Evolutionary conservation across 2,113 vertebrate species (phyloP), one percentile per base, ranked within the genome.

Genomic region (Galemys pyrenaicus): DNA sequence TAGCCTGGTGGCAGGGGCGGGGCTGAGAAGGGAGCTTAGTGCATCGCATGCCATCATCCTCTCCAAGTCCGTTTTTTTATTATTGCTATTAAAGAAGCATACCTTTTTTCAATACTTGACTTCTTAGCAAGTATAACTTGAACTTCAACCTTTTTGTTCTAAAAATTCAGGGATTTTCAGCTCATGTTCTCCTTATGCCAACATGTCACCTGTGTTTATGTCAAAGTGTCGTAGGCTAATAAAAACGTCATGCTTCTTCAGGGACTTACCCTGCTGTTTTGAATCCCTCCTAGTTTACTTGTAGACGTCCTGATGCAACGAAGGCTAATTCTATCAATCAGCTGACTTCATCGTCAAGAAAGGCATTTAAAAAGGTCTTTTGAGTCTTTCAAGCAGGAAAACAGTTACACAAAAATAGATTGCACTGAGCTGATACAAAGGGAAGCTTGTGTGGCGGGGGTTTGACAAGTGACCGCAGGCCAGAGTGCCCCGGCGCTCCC

Each of bases 1-100:
- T 99, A 99, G 98, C 98, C n/a, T n/a, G n/a, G 99, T 99, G 99
- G 99, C 99, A 99, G n/a, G n/a, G n/a, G 99, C 99, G 99, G 99
- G 98, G 98, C 98, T 96, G 98, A 98, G 98, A 98, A 97, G 98
- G 98, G 97, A 98, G 98, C 98, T 98, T 98, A 97, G 97, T 98
- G 96, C 97, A 97, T 98, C 96, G 91, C 98, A 97, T 96, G 97
- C 97, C 98, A 98, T 98, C 98, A 98, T 97, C 96, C 97, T 95
- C 92, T 98, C 97, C 96, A 96, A 98, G 96, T 98, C 98, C 91
- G 90, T 96, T 92, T 87, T 98, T 98, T 71, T 64, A 80, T 92
- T 80, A 37, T 92, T 74, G 77, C 78, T 78, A 97, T 97, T 97
- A 96, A 97, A 73, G 90, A 98, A 98, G 97, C 94, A 98, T 98